phyloP scores from a whole-genome alignment of 2,888 invertebrate genomes.

The Phalera bucephala region DNA sequence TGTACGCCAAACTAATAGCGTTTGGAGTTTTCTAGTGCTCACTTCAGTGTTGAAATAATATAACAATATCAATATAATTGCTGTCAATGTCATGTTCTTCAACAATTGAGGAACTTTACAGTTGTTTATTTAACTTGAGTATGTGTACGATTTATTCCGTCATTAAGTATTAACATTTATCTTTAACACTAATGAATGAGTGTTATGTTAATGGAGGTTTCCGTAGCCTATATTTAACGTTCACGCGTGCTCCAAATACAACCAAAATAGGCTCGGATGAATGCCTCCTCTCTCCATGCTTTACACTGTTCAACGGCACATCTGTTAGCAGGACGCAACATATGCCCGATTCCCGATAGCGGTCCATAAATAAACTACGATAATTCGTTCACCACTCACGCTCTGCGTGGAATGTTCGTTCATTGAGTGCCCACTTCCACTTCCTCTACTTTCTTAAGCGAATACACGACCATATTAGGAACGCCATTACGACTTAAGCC shows the following conservation, averaged over 20 bases:
- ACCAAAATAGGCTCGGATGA: constrained; percentile 34
- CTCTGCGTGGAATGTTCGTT: constrained; percentile 52
- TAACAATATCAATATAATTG: too few species aligned
- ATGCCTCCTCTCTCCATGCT: constrained; percentile 40
- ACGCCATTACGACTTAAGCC: constrained; percentile 35
- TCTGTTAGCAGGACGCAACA: constrained; percentile 54
- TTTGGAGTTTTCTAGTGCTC: constrained; percentile 13
- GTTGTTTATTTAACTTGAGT: too few species aligned
- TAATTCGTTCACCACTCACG: constrained; percentile 64
- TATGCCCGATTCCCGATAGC: constrained; percentile 57
- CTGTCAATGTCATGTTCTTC: too few species aligned
- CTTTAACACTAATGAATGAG: constrained; percentile 17
- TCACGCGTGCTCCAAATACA: constrained; percentile 25
- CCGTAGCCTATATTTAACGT: constrained; percentile 21
- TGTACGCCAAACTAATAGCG: constrained; percentile 15
- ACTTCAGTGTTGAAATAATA: neutral
- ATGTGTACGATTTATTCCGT: too few species aligned
- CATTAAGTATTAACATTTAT: constrained; percentile 23
- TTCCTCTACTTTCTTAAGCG: constrained; percentile 63
- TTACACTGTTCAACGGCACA: constrained; percentile 49
- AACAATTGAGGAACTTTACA: neutral
- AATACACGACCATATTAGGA: constrained; percentile 47
- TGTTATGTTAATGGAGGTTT: constrained; percentile 27
- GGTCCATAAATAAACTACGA: constrained; percentile 61
- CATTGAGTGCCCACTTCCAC: constrained; percentile 55